Base-by-base conservation (phyloP, 2,113 vertebrate genomes). In the Sapayoa aenigma region DNA sequence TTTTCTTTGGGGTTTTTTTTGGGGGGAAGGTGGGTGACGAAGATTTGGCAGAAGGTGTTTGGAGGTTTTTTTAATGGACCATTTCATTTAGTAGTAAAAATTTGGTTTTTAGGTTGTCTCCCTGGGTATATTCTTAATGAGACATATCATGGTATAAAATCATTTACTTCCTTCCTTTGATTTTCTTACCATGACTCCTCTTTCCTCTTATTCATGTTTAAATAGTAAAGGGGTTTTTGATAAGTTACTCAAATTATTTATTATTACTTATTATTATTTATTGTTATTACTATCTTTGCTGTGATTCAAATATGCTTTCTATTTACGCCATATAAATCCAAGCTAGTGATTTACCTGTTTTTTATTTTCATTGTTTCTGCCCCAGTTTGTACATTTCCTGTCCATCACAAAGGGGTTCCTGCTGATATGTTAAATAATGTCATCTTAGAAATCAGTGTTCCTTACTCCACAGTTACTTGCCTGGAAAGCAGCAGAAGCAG, bases 401-500 rank as follows among this genome's bases (percentile, higher is more conserved):
- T n/a, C 46, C 22, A 69, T 69, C 55, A 74, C 3, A 1, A 66
- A 59, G 62, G 24, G 8, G 3, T 25, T 27, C 28, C 65, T 84
- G 47, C 22, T n/a, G 6, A 73, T 53, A 53, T 88, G 28, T 52
- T 87, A 93, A 93, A 92, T 87, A 79, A 88, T 86, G 74, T 78
- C 75, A 81, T 59, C 69, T 68, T 8, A 87, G 72, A 95, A 78
- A 87, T 15, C 81, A 60, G 12, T 81, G 60, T 84, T 93, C 46
- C 87, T 90, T 79, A 83, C 56, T 87, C 46, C 74, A 79, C 28
- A 58, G 42, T 68, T 67, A 44, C 69, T 60, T 78, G 66, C 83
- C 95, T 92, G 79, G 73, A 89, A 91, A 96, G 59, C 35, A 80
- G 46, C 39, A 91, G 46, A 95, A 93, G 39, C 37, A 66, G 63